These are phyloP conservation scores for Phasianus colchicus DNA, from an alignment of 2,113 vertebrate species.

Conservation along the genomic window DNA sequence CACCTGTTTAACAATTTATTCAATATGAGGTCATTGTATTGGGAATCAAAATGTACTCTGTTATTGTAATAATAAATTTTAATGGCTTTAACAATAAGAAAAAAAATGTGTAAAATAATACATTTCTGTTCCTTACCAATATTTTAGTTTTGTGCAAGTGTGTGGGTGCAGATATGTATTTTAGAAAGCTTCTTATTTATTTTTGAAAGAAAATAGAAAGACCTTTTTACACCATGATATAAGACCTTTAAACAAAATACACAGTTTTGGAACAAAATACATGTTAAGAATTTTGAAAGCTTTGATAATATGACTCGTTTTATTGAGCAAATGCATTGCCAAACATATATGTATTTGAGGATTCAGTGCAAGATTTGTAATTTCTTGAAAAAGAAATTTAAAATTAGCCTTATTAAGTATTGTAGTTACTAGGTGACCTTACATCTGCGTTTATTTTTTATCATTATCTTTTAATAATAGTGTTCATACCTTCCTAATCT, in stretches of 20 bases:
- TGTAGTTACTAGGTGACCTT: not conserved
- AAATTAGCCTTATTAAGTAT: not conserved
- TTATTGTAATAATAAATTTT: not conserved
- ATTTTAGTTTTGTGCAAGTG: not conserved
- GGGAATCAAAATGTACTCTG: not conserved
- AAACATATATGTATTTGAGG: not conserved
- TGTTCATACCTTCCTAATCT: too few species aligned
- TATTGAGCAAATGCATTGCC: not conserved
- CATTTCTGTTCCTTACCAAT: not conserved
- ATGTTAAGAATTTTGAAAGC: not conserved
- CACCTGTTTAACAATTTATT: not conserved
- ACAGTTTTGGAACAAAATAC: not conserved
- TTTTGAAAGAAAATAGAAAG: not conserved
- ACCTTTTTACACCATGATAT: rapidly evolving
- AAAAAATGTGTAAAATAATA: not conserved
- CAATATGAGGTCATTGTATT: not conserved
- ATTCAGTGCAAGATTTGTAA: not conserved
- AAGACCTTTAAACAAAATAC: not conserved
- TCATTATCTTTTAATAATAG: not conserved
- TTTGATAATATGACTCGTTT: not conserved
- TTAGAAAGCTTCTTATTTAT: not conserved
- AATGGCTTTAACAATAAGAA: not conserved
- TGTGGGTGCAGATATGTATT: not conserved
- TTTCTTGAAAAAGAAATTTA: not conserved
- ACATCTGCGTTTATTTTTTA: not conserved